Evolutionary conservation across 1,140 invertebrate genomes (phyloP), one percentile per base, ranked within the genome.

Genomic region (Hermetia illucens): DNA sequence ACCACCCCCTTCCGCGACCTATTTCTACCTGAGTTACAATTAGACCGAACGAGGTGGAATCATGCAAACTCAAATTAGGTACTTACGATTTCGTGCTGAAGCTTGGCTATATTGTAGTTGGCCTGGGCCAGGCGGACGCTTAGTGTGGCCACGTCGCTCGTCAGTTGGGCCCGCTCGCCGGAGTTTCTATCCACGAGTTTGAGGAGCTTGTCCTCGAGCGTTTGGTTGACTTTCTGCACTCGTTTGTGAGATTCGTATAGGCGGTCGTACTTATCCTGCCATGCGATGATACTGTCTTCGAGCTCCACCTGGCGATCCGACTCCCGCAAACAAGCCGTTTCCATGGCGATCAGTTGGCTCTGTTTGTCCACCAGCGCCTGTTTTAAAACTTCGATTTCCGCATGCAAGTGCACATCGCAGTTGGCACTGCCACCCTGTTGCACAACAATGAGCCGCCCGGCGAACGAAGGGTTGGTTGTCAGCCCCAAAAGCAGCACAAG

Each of bases 201-300:
- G 33, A 96, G 66, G 34, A 96, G 64, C 59, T 95, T 95, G 57
- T 96, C 91, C 65, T 96, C 91, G 44, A 96, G 69, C 49, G 80
- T 84, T 67, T 95, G 89, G 64, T 97, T 97, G 19, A 95, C 79
- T 64, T 86, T 91, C 60, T 95, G 90, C 24, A 96, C 75, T 50
- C 88, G 78, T 56, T 90, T 89, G 53, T 95, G 88, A 40, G 88
- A 89, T 57, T 95, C 91, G 61, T 85, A 79, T 35, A 96, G 71
- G 48, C 90, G 77, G 58, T 83, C 81, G 70, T 91, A 92, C 68
- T 92, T 89, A 49, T 93, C 88, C 54, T 89, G 78, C 77, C 86
- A 89, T 47, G 82, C 80, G 37, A 77, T 55, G 35, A 92, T 62
- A 60, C 91, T 88, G 45, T 93, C 87, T 51, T 79, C 79, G 25